phyloP scores from a whole-genome alignment of 2,113 vertebrate species.

The Corynorhinus townsendii region DNA sequence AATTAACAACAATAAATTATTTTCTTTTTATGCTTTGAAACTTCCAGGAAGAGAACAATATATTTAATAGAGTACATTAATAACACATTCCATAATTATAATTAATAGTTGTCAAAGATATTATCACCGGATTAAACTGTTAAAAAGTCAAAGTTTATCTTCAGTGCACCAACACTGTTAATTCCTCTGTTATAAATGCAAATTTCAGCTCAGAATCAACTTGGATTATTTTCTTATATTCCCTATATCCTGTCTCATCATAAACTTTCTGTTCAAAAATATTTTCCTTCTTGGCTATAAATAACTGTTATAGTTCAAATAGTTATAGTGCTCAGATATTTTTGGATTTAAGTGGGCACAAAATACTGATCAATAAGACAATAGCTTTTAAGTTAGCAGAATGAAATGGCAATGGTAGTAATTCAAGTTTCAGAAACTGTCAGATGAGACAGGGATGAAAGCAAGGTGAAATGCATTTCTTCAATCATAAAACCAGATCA shows the following conservation, averaged over 20 bases:
- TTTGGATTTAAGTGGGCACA: neutral
- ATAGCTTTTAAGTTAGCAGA: neutral
- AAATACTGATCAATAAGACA: neutral
- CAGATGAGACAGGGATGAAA: neutral
- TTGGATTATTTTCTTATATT: neutral
- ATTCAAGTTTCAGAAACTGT: neutral
- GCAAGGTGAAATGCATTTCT: neutral
- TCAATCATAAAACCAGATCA: neutral
- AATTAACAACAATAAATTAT: neutral
- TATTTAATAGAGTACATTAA: neutral
- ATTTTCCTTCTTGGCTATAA: neutral
- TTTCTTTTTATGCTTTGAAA: neutral
- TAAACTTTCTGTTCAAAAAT: neutral
- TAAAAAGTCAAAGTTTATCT: slow-evolving; percentile 33
- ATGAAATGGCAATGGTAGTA: neutral
- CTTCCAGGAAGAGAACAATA: neutral
- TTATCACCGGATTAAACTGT: neutral
- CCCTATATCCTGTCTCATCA: neutral
- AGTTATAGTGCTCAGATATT: neutral
- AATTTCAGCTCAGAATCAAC: neutral
- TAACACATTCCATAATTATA: neutral
- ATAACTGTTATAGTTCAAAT: neutral
- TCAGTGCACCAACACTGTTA: neutral
- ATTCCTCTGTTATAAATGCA: neutral
- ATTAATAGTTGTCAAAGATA: slow-evolving; percentile 3